Percentiles rank a stretch among this genome's conserved stretches.
phyloP scores from a whole-genome alignment of 2,797 vertebrate species.

The Tangara arthus region DNA sequence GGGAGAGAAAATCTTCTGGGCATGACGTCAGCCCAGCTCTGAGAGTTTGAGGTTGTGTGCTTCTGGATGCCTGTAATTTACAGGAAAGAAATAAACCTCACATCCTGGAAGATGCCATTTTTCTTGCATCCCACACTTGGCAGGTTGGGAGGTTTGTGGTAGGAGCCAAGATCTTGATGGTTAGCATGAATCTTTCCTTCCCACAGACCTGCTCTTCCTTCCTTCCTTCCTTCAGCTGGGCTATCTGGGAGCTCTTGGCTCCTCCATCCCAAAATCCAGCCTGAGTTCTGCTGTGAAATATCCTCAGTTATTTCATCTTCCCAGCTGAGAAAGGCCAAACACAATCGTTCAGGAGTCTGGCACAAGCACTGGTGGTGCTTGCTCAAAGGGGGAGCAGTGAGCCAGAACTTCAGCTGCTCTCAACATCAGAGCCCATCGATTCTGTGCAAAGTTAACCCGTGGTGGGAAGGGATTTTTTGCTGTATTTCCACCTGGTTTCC shows the following conservation, averaged over 20 bases:
- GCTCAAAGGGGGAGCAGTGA: background rate
- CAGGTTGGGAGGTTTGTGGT: background rate
- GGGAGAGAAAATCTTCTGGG: background rate
- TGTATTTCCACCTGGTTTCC: background rate
- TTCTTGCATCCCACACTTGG: slow-evolving; percentile 12
- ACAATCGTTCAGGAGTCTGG: slow-evolving; percentile 3
- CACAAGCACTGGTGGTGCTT: background rate
- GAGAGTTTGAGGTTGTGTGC: background rate
- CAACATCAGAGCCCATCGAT: background rate
- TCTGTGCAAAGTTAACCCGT: background rate
- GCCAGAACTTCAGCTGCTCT: slow-evolving; percentile 53
- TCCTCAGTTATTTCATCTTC: background rate
- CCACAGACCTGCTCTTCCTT: background rate
- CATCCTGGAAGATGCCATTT: slow-evolving; percentile 29
- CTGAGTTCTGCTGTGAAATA: background rate
- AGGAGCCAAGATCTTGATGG: background rate
- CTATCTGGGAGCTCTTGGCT: slow-evolving; percentile 37
- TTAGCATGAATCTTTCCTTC: slow-evolving; percentile 6
- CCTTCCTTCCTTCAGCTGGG: background rate
- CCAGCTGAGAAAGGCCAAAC: slow-evolving; percentile 38
- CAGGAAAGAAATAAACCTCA: slow-evolving; percentile 27
- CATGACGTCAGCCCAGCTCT: background rate
- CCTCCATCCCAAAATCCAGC: background rate
- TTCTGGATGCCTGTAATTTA: background rate
- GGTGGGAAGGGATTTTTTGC: background rate